phyloP scores from a whole-genome alignment of 1,140 invertebrate genomes.

The Anadara kagoshimensis region DNA sequence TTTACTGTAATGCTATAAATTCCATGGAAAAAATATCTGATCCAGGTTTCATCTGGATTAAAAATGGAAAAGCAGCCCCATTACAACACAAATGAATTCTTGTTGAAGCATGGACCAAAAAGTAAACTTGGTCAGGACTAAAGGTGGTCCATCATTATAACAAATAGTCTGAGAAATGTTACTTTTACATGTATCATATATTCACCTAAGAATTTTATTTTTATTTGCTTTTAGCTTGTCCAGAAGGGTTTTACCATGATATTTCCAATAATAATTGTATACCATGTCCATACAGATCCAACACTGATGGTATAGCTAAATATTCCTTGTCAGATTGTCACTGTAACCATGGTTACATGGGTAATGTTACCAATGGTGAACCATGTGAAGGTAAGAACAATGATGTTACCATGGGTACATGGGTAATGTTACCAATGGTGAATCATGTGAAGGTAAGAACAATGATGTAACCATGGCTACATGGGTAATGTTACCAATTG shows the following conservation, averaged over 20 bases:
- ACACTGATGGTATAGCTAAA: slow-evolving; percentile 8
- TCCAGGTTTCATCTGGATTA: too few relatives aligned
- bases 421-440: neutral
- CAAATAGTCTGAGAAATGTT: too few relatives aligned
- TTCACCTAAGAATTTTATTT: too few relatives aligned
- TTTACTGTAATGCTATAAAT: too few relatives aligned
- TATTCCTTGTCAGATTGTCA: slow-evolving; percentile 15
- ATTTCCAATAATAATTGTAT: slow-evolving; percentile 4
- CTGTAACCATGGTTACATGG: slow-evolving; percentile 31
- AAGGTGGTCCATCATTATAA: too few relatives aligned
- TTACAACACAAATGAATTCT: too few relatives aligned
- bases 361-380: slow-evolving; percentile 8
- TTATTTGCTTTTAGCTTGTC: slow-evolving; percentile 23
- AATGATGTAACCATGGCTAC: neutral
- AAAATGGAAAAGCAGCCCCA: too few relatives aligned
- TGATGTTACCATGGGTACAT: neutral
- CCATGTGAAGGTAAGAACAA: slow-evolving; percentile 26
- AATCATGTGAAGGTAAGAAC: neutral
- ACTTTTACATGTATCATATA: too few relatives aligned
- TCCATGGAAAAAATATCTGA: too few relatives aligned
- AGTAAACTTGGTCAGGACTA: too few relatives aligned
- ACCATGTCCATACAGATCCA: slow-evolving; percentile 26
- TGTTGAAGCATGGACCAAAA: too few relatives aligned
- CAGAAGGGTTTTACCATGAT: slow-evolving; percentile 25
- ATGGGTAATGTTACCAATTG: neutral